Evolutionary conservation across 2,888 invertebrate species (phyloP).

Genomic region (Archips xylosteana): DNA sequence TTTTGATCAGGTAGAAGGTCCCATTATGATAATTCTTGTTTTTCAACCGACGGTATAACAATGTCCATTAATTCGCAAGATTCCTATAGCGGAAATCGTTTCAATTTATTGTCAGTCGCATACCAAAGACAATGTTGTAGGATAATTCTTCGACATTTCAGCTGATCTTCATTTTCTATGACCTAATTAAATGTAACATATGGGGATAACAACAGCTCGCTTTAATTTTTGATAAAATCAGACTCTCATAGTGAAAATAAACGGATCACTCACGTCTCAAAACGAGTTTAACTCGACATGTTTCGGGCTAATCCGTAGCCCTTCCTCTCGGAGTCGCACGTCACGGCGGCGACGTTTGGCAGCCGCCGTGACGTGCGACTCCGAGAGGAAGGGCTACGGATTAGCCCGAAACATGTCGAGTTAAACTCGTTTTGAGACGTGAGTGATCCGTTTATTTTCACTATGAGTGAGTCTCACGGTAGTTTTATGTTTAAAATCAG

Average conservation of each 20-base stretch:
- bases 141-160: neutral
- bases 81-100: neutral
- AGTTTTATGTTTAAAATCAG: too few relatives aligned
- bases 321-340: too few relatives aligned
- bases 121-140: neutral
- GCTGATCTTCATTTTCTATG: neutral
- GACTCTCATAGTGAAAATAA: neutral
- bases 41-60: conserved; percentile 4
- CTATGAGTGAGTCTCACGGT: neutral
- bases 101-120: neutral
- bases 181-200: neutral
- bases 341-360: too few relatives aligned
- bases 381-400: too few relatives aligned
- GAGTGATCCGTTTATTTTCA: too few relatives aligned
- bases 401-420: too few relatives aligned
- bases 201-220: neutral
- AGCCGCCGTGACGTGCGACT: too few relatives aligned
- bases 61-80: conserved; percentile 9
- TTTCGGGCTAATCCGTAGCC: too few relatives aligned
- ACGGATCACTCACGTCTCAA: too few relatives aligned
- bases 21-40: conserved; percentile 23
- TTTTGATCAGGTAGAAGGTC: neutral
- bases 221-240: neutral
- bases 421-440: too few relatives aligned
- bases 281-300: too few relatives aligned